Percentiles rank a stretch among this genome's conserved stretches.
Evolutionary conservation across 2,888 invertebrate genomes (phyloP).

Genomic region (Phyllotreta striolata): DNA sequence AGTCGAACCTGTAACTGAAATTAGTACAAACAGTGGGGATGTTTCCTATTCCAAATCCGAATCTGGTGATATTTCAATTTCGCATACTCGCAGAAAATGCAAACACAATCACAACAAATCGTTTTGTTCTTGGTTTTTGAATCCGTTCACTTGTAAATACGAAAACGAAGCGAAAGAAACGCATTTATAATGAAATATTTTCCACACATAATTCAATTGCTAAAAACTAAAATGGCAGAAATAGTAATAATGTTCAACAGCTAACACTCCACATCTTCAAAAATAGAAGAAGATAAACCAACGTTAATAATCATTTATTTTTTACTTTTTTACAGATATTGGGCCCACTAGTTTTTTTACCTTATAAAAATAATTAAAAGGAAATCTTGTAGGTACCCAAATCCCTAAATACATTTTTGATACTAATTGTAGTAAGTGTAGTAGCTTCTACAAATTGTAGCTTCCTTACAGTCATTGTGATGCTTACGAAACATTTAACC

Average conservation of each 20-base stretch:
- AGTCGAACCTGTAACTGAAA: conserved; percentile 92
- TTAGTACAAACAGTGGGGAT: conserved; percentile 87
- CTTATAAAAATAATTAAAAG: too few relatives aligned
- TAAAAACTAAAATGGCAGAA: neutral
- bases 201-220: neutral
- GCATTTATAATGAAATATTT: conserved; percentile 53
- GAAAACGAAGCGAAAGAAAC: conserved; percentile 67
- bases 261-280: too few relatives aligned
- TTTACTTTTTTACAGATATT: too few relatives aligned
- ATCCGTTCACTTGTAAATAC: conserved; percentile 80
- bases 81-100: conserved; percentile 63
- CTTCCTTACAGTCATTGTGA: too few relatives aligned
- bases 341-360: too few relatives aligned
- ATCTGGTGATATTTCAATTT: conserved; percentile 63
- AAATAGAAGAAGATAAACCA: too few relatives aligned
- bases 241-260: neutral
- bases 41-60: conserved; percentile 86
- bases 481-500: too few relatives aligned
- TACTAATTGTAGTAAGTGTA: too few relatives aligned
- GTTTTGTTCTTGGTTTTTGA: conserved; percentile 78
- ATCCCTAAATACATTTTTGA: too few relatives aligned
- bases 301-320: too few relatives aligned
- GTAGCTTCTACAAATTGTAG: too few relatives aligned
- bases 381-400: too few relatives aligned
- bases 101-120: conserved; percentile 75